Conservation (phyloP, 2,113 vertebrate genomes). For the Nothocercus nigrocapillus region DNA sequence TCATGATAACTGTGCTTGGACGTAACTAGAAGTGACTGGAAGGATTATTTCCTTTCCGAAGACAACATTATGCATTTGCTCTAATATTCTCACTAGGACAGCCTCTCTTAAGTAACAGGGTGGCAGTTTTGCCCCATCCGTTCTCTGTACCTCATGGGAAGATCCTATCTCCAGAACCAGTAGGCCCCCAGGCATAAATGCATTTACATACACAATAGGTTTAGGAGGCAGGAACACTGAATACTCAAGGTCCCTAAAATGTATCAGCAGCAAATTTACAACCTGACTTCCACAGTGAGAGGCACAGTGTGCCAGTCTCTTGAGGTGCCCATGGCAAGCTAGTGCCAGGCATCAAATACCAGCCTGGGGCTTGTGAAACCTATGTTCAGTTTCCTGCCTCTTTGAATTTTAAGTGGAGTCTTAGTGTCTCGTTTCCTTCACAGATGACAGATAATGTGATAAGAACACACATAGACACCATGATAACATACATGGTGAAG, state of each 20-base stretch:
- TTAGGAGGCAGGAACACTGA: not conserved
- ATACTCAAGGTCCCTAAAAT: not conserved
- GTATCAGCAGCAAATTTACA: not conserved
- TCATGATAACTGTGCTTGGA: not conserved
- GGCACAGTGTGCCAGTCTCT: no score
- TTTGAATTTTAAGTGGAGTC: not conserved
- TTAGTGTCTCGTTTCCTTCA: not conserved
- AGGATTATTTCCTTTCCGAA: not conserved
- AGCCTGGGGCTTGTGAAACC: not conserved
- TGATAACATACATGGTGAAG: rapidly evolving
- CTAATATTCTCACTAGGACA: not conserved
- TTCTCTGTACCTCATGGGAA: not conserved
- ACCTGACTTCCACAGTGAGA: not conserved
- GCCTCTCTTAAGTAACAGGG: not conserved
- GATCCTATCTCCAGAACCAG: not conserved
- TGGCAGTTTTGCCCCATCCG: not conserved
- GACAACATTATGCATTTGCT: not conserved
- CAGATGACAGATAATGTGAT: not conserved
- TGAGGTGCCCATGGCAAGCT: not conserved
- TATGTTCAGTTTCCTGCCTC: not conserved
- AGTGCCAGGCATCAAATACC: no score
- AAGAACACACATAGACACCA: not conserved
- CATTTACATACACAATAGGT: not conserved
- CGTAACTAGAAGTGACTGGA: not conserved
- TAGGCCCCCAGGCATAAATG: not conserved